phyloP scores from a whole-genome alignment of 2,797 vertebrate genomes.

The Gallirallus australis region DNA sequence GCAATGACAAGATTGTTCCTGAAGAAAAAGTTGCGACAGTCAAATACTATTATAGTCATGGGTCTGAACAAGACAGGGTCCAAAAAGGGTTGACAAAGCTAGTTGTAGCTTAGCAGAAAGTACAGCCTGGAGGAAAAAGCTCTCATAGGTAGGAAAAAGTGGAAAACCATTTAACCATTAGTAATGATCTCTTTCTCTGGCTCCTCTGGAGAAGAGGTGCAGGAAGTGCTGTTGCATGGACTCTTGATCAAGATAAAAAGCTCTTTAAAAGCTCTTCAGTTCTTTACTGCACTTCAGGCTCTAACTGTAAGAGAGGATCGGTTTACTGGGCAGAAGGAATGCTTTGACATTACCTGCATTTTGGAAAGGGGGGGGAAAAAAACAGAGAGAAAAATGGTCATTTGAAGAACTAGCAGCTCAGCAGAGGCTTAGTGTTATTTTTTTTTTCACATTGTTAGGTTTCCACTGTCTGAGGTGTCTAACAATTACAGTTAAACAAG shows the following conservation, averaged over 20 bases:
- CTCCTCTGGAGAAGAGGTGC: background rate
- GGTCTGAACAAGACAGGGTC: background rate
- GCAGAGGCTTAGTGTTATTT: background rate
- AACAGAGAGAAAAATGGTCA: background rate
- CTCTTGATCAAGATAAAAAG: background rate
- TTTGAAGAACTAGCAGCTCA: background rate
- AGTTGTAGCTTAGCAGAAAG: background rate
- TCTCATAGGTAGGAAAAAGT: background rate
- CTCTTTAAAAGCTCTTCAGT: background rate
- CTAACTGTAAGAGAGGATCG: background rate
- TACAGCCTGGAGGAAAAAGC: background rate
- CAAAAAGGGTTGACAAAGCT: background rate
- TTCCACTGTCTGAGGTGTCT: background rate
- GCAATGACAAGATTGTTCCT: background rate
- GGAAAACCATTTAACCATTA: background rate
- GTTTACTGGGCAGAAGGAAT: background rate
- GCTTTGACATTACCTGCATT: background rate
- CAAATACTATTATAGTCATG: background rate
- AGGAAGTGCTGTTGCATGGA: background rate
- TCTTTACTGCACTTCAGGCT: background rate
- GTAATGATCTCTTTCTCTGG: background rate
- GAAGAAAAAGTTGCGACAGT: background rate
- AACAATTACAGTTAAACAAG: background rate
- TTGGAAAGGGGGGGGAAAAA: background rate
- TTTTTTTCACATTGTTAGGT: background rate